These are phyloP conservation scores for Magallana angulata DNA, from an alignment of 1,140 invertebrate genomes.

Conservation along the genomic window DNA sequence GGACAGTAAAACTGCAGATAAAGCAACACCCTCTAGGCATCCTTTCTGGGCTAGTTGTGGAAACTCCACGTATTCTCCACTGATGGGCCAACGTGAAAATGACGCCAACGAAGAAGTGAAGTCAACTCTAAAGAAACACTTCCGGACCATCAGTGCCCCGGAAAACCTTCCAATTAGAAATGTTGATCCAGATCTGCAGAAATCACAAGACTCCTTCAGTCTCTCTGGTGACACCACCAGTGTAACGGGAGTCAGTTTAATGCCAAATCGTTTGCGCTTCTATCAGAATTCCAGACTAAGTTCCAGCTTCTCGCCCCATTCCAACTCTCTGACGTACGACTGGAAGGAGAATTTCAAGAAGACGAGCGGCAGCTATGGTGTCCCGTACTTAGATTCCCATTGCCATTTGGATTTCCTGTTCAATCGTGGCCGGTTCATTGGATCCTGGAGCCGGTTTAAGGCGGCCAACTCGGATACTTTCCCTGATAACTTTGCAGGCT, in stretches of 20 bases:
- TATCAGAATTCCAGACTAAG: constrained; percentile 23
- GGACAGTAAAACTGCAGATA: not conserved
- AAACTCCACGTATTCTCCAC: not conserved
- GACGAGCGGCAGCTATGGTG: constrained; percentile 48
- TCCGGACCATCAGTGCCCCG: not conserved
- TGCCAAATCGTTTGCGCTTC: constrained; percentile 10
- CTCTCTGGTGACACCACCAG: not conserved
- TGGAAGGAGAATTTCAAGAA: constrained; percentile 56
- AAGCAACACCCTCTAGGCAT: not conserved
- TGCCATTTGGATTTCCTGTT: constrained; percentile 80
- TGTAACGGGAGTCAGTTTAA: not conserved
- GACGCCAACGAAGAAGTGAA: not conserved
- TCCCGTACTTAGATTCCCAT: constrained; percentile 78
- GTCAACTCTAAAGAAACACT: not conserved
- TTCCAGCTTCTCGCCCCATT: not conserved
- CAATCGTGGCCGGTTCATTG: constrained; percentile 61
- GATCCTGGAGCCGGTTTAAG: constrained; percentile 69
- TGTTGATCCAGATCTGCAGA: not conserved
- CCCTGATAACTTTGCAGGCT: constrained; percentile 77
- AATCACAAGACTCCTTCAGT: not conserved
- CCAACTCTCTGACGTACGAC: not conserved
- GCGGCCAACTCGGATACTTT: constrained; percentile 69
- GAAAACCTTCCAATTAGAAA: not conserved
- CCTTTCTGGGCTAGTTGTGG: constrained; percentile 14
- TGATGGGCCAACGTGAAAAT: not conserved